A percentile compares a stretch with the other conserved stretches of the same genome.
These are phyloP conservation scores for Drymodes brunneopygia DNA, from an alignment of 2,113 vertebrate species.

Conservation along the genomic window DNA sequence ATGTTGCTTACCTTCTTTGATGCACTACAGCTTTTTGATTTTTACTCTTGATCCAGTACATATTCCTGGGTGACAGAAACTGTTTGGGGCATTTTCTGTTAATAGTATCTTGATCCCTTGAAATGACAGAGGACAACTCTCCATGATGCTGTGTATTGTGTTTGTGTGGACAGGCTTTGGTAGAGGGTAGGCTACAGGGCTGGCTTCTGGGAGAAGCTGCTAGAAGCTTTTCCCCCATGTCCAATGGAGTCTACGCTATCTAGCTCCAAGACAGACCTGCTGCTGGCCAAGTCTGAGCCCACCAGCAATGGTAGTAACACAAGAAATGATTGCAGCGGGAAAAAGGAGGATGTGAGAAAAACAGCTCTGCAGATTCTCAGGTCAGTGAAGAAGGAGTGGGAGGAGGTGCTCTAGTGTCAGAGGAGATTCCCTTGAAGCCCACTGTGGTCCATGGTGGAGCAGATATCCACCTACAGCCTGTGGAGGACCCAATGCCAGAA, in stretches of 20 bases:
- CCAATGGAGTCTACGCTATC: background rate
- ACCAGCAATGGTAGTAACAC: background rate
- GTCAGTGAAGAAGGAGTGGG: fast-evolving
- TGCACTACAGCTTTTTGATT: background rate
- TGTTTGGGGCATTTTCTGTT: background rate
- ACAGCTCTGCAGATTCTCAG: background rate
- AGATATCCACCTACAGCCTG: background rate
- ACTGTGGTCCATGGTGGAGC: background rate
- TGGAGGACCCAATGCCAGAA: background rate
- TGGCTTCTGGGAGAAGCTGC: background rate
- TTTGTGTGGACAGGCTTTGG: background rate
- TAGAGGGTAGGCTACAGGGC: background rate
- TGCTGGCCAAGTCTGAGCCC: background rate
- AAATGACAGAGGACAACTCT: background rate
- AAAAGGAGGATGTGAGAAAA: background rate
- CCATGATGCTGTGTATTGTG: fast-evolving
- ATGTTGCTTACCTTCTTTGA: background rate
- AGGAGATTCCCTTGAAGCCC: background rate
- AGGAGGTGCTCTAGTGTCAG: background rate
- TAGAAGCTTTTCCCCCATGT: background rate
- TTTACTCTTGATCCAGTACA: background rate
- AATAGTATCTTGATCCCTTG: background rate
- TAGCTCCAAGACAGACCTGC: background rate
- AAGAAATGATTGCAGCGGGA: background rate
- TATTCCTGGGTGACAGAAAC: background rate